phyloP scores from a whole-genome alignment of 2,888 invertebrate genomes.

The Agrochola lota region DNA sequence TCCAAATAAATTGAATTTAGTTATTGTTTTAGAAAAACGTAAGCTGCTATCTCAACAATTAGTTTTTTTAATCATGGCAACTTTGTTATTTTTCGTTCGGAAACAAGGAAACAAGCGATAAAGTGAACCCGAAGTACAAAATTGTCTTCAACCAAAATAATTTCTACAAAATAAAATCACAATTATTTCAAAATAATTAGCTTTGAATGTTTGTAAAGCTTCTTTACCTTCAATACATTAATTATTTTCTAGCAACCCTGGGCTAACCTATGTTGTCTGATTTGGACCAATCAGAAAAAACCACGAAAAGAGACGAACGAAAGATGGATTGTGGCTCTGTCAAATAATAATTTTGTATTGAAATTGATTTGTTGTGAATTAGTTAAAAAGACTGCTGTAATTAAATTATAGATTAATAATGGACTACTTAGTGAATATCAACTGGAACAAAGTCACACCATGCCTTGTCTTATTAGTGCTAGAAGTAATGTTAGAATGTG shows the following conservation, averaged over 20 bases:
- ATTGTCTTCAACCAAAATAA: background rate
- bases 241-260: constrained; percentile 15
- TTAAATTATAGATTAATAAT: constrained; percentile 83
- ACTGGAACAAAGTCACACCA: constrained; percentile 92
- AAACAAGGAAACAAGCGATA: background rate
- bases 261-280: constrained; percentile 73
- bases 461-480: constrained; percentile 92
- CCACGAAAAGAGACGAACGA: constrained; percentile 90
- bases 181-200: background rate
- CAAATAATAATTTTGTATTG: constrained; percentile 86
- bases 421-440: constrained; percentile 89
- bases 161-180: background rate
- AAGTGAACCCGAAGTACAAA: background rate
- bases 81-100: constrained; percentile 22
- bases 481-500: constrained; percentile 93
- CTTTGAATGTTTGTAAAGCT: background rate
- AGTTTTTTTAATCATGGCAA: constrained; percentile 14
- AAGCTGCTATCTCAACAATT: background rate
- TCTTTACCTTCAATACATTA: background rate
- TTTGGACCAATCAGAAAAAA: constrained; percentile 90
- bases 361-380: constrained; percentile 77
- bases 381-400: constrained; percentile 76
- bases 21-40: background rate
- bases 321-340: constrained; percentile 87
- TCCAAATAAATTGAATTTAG: background rate